Conservation (phyloP, 2,113 vertebrate species). For the Baryphthengus martii region DNA sequence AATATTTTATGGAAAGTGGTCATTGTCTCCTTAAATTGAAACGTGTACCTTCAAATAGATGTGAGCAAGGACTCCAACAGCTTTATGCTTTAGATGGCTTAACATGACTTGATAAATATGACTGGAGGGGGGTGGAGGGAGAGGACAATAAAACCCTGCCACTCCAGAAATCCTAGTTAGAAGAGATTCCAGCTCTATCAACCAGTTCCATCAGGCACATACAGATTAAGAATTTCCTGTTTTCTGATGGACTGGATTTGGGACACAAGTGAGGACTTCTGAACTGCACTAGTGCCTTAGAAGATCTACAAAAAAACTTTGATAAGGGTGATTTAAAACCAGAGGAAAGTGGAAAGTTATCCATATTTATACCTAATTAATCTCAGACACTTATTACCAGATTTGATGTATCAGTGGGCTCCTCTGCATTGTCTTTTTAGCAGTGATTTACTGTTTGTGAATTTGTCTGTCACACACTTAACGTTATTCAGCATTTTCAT, state of each 20-base stretch:
- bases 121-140: neutral
- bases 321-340: neutral
- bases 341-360: neutral
- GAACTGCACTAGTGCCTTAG: neutral
- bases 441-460: neutral
- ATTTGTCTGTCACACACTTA: neutral
- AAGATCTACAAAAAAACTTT: neutral
- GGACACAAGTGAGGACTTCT: slow-evolving; percentile 13
- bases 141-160: neutral
- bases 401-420: neutral
- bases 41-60: neutral
- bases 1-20: slow-evolving; percentile 67
- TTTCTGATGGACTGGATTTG: slow-evolving; percentile 12
- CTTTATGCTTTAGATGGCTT: neutral
- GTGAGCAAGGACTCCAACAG: neutral
- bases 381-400: neutral
- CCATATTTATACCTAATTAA: neutral
- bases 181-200: neutral
- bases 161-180: slow-evolving; percentile 19
- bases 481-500: neutral
- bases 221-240: neutral
- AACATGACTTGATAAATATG: neutral
- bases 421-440: neutral
- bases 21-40: slow-evolving; percentile 69
- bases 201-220: neutral